Percentiles rank a stretch among this genome's conserved stretches.
These are phyloP conservation scores for Tachysurus fulvidraco DNA, from an alignment of 2,113 vertebrate genomes.

Conservation along the genomic window DNA sequence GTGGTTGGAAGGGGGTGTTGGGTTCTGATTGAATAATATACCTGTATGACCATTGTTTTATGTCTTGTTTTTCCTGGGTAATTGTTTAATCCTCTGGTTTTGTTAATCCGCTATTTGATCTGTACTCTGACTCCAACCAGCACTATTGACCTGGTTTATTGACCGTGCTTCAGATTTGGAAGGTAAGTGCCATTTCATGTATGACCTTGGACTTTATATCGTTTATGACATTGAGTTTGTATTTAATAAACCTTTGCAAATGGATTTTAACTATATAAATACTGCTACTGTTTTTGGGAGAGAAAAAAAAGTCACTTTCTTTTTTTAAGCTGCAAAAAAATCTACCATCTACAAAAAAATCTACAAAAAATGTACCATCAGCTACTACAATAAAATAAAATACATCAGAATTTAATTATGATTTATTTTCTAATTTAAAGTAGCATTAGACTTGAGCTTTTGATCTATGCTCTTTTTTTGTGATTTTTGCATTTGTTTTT, in stretches of 20 bases:
- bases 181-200: neutral
- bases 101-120: neutral
- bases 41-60: neutral
- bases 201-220: neutral
- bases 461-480: neutral
- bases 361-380: no score
- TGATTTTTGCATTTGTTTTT: neutral
- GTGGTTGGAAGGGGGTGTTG: no score
- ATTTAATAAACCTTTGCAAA: neutral
- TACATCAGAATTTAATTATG: neutral
- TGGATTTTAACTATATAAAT: neutral
- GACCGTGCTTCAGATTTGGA: neutral
- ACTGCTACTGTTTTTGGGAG: neutral
- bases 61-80: neutral
- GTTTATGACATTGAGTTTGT: neutral
- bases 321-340: no score
- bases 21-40: neutral
- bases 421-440: neutral
- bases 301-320: neutral
- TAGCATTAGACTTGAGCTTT: neutral
- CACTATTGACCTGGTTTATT: neutral
- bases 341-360: no score
- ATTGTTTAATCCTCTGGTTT: neutral
- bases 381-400: neutral
- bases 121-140: neutral